A percentile compares a stretch with the other conserved stretches of the same genome.
phyloP scores from a whole-genome alignment of 1,140 invertebrate genomes.

The Anadara kagoshimensis region DNA sequence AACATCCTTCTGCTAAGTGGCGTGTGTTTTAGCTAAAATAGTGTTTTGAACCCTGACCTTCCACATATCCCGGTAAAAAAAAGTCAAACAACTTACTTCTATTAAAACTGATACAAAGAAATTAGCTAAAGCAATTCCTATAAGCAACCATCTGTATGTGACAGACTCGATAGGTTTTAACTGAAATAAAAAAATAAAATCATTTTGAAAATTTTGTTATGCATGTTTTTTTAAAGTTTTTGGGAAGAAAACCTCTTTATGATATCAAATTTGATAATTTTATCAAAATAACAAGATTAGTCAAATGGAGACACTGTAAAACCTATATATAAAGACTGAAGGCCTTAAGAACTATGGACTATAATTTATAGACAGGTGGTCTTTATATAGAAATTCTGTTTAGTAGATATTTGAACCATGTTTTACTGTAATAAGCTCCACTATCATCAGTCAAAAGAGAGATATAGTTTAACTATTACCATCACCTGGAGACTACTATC shows the following conservation, averaged over 20 bases:
- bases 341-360: no score
- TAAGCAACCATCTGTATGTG: constrained; percentile 56
- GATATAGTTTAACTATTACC: no score
- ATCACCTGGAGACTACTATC: no score
- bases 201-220: neutral
- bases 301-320: neutral
- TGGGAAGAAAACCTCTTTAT: neutral
- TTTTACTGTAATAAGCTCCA: no score
- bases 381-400: no score
- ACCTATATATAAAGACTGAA: neutral
- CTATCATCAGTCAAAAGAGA: no score
- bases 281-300: neutral
- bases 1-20: no score
- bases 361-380: no score
- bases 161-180: constrained; percentile 56
- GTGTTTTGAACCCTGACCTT: no score
- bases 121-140: constrained; percentile 65
- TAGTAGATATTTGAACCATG: no score
- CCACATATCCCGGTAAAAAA: neutral
- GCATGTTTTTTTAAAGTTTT: neutral
- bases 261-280: neutral
- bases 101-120: constrained; percentile 62
- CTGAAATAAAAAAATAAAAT: constrained; percentile 49
- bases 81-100: neutral
- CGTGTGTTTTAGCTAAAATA: no score